These are phyloP conservation scores for Bungarus multicinctus DNA, from an alignment of 2,113 vertebrate genomes.

Conservation along the genomic window DNA sequence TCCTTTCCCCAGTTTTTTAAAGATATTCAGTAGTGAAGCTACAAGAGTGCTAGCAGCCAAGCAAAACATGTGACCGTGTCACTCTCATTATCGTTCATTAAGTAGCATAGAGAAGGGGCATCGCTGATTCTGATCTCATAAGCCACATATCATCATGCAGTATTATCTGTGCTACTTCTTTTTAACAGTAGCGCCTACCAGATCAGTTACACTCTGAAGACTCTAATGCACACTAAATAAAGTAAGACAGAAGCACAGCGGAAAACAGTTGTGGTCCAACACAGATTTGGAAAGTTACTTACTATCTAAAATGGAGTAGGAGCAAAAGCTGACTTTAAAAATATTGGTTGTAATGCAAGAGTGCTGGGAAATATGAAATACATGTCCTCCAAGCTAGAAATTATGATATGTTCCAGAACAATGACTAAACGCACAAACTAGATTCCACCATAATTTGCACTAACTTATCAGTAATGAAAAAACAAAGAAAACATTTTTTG, in stretches of 20 bases:
- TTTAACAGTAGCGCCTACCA: not conserved
- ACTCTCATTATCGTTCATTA: slow-evolving; percentile 7
- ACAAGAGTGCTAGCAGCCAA: not conserved
- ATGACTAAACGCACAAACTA: not conserved
- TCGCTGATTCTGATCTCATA: not conserved
- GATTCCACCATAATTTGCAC: not conserved
- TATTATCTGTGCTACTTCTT: not conserved
- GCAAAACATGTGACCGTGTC: not conserved
- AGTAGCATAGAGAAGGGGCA: not conserved
- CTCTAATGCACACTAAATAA: not conserved
- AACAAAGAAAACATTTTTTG: not conserved
- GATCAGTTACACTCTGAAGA: not conserved
- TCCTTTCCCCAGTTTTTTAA: slow-evolving; percentile 26
- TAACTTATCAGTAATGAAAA: not conserved
- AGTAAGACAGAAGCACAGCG: not conserved
- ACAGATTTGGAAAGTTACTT: not conserved
- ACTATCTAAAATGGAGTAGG: not conserved
- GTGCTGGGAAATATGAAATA: not conserved
- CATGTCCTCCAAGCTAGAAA: not conserved
- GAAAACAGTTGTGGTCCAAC: too few species aligned
- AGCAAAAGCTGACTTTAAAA: not conserved
- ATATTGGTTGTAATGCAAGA: not conserved
- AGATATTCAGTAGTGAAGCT: not conserved
- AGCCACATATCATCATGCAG: not conserved
- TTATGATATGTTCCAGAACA: not conserved